Evolutionary conservation across 2,113 vertebrate species (phyloP).

Genomic region (Syrmaticus mikado): DNA sequence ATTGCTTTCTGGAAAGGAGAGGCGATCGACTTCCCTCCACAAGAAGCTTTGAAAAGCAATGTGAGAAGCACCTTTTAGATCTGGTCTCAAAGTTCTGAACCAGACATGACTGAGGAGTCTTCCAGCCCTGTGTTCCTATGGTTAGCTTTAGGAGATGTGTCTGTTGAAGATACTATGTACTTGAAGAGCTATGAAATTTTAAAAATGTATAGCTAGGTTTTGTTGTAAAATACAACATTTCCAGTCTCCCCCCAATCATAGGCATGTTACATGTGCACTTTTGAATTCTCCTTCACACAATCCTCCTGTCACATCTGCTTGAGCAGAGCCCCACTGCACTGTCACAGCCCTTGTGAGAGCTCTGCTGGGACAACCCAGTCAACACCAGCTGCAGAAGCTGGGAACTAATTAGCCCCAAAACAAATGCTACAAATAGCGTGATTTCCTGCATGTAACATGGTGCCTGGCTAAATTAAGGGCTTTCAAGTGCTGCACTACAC

Average conservation of each 20-base stretch:
- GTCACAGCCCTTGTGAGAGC: background rate
- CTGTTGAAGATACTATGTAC: background rate
- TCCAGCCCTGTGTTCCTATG: background rate
- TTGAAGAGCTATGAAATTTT: background rate
- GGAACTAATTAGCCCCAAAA: background rate
- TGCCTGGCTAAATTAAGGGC: background rate
- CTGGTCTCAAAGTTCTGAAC: background rate
- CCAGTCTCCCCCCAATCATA: background rate
- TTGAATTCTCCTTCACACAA: background rate
- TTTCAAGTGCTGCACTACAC: background rate
- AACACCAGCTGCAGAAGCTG: rapidly evolving
- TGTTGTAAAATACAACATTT: background rate
- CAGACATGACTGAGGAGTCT: background rate
- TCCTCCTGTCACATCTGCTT: background rate
- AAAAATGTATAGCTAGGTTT: slow-evolving; percentile 3
- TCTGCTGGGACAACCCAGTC: background rate
- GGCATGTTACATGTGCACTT: background rate
- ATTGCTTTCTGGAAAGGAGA: background rate
- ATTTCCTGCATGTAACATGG: background rate
- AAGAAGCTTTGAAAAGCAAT: slow-evolving; percentile 19
- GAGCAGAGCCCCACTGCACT: background rate
- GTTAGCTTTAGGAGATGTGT: background rate
- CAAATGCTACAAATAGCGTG: background rate
- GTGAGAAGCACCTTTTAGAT: background rate
- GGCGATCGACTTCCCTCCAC: background rate